These are phyloP conservation scores for Tympanuchus pallidicinctus DNA, from an alignment of 2,113 vertebrate species.

Conservation along the genomic window DNA sequence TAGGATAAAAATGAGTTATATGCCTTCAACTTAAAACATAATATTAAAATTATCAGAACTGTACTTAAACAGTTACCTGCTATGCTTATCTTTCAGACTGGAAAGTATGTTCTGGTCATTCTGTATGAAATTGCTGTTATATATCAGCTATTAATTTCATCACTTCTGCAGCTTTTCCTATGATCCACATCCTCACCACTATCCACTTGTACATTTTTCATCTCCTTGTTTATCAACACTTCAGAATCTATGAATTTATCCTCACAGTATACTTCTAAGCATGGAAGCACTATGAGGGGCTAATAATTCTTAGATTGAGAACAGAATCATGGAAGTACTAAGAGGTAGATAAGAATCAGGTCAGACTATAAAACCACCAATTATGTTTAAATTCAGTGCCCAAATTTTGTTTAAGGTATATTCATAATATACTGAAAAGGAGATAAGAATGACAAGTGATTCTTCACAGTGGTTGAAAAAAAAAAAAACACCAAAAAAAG, in stretches of 20 bases:
- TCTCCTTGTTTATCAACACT: background rate
- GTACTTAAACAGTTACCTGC: background rate
- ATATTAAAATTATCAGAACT: background rate
- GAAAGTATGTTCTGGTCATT: background rate
- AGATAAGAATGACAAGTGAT: background rate
- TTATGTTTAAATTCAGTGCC: background rate
- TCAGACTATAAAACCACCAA: background rate
- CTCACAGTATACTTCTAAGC: background rate
- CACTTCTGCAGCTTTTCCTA: background rate
- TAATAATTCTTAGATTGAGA: background rate
- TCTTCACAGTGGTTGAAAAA: background rate
- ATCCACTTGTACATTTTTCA: background rate
- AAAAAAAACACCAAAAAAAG: background rate
- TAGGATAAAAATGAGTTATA: conserved; percentile 6
- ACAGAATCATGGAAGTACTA: background rate
- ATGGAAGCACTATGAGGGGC: background rate
- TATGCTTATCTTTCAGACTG: background rate
- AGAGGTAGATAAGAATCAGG: background rate
- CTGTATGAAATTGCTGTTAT: background rate
- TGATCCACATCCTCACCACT: background rate
- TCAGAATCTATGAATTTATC: background rate
- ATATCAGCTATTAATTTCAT: background rate
- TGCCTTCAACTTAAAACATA: background rate
- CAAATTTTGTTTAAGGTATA: background rate
- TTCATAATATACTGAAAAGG: background rate